These are phyloP conservation scores for Oscheius sp. DNA, from an alignment of 2,888 invertebrate genomes.

Conservation along the genomic window DNA sequence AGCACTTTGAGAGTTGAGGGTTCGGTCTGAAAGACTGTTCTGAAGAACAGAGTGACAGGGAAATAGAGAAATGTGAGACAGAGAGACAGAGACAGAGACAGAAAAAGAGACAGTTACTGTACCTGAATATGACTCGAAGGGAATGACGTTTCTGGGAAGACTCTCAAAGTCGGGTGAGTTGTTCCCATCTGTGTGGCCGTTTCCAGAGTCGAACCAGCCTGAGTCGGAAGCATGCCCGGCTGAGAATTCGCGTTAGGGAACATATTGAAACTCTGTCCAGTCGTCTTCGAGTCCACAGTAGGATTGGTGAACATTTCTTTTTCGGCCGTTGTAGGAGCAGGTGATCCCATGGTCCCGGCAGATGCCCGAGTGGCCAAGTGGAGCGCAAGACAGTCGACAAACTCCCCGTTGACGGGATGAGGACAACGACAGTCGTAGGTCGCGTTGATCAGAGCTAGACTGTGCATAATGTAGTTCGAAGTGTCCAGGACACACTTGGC, in stretches of 20 bases:
- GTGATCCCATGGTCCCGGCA: slow-evolving; percentile 38
- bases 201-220: background rate
- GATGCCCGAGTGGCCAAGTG: slow-evolving; percentile 45
- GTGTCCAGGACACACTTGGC: slow-evolving; percentile 64
- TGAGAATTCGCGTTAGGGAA: slow-evolving; percentile 11
- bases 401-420: slow-evolving; percentile 58
- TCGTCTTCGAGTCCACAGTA: background rate
- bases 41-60: background rate
- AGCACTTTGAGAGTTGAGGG: background rate
- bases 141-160: slow-evolving; percentile 27
- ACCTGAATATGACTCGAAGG: background rate
- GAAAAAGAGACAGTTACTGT: no score
- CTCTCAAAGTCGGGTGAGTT: slow-evolving; percentile 38
- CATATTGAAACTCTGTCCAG: slow-evolving; percentile 21
- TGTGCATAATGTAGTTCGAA: slow-evolving; percentile 50
- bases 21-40: background rate
- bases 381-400: slow-evolving; percentile 55
- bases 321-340: slow-evolving; percentile 36
- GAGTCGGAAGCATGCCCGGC: slow-evolving; percentile 15
- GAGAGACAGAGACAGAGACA: no score
- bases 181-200: background rate
- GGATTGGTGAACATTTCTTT: slow-evolving; percentile 14
- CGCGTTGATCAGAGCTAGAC: slow-evolving; percentile 50
- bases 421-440: slow-evolving; percentile 59
- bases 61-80: no score